A percentile compares a stretch with the other conserved stretches of the same genome.
Evolutionary conservation across 1,140 invertebrate genomes (phyloP).

Genomic region (Melitaea cinxia): DNA sequence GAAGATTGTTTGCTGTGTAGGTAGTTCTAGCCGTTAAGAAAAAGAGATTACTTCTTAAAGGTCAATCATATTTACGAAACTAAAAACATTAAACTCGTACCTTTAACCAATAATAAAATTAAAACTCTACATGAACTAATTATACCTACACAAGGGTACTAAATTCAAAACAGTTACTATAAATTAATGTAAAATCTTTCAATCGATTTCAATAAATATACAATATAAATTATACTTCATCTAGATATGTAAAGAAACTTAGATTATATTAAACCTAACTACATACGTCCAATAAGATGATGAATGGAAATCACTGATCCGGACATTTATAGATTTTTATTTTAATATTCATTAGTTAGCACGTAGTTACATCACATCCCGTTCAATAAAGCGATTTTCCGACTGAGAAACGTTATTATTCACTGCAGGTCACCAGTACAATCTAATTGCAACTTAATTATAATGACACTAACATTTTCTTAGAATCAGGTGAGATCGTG

Average conservation of each 20-base stretch:
- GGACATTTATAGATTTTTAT: conserved; percentile 30
- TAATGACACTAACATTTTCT: conserved; percentile 30
- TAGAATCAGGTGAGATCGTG: conserved; percentile 35
- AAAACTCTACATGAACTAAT: not conserved
- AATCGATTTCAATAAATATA: too few species aligned
- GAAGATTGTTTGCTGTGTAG: too few species aligned
- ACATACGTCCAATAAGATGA: not conserved
- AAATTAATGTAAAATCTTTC: too few species aligned
- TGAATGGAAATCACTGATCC: conserved; percentile 21
- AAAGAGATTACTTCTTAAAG: too few species aligned
- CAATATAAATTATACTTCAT: too few species aligned
- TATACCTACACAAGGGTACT: not conserved
- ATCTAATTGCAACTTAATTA: conserved; percentile 42
- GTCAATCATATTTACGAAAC: too few species aligned
- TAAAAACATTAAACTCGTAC: not conserved
- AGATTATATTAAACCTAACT: not conserved
- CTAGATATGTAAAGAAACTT: too few species aligned
- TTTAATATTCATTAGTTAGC: conserved; percentile 34
- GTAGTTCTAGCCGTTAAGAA: too few species aligned
- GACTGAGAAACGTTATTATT: conserved; percentile 35
- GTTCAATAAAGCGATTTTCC: conserved; percentile 36
- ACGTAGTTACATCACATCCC: conserved; percentile 34
- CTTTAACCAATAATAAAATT: not conserved
- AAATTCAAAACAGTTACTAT: too few species aligned
- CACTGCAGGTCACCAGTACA: conserved; percentile 34